phyloP scores from a whole-genome alignment of 2,888 invertebrate genomes.

The Pomacea canaliculata region DNA sequence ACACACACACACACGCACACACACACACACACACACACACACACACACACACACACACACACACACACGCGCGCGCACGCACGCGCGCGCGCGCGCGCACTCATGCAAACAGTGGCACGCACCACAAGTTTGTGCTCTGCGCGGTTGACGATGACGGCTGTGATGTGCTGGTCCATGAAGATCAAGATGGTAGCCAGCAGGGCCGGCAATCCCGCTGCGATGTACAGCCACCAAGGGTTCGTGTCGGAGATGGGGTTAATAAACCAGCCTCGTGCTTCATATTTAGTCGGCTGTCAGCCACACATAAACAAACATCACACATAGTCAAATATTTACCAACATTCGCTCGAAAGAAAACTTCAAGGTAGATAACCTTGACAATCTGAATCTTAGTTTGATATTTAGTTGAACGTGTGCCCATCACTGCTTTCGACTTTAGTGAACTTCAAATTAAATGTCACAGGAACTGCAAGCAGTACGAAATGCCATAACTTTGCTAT shows the following conservation, averaged over 20 bases:
- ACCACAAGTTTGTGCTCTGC: slow-evolving; percentile 88
- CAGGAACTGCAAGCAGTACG: too few relatives aligned
- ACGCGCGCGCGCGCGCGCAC: slow-evolving; percentile 1
- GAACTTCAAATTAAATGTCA: too few relatives aligned
- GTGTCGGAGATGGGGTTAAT: slow-evolving; percentile 55
- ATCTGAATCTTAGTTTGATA: too few relatives aligned
- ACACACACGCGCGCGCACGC: slow-evolving; percentile 1
- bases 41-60: slow-evolving; percentile 5
- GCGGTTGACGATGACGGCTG: slow-evolving; percentile 97
- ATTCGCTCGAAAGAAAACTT: too few relatives aligned
- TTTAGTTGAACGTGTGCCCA: too few relatives aligned
- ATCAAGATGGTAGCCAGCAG: slow-evolving; percentile 94
- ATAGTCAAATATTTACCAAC: too few relatives aligned
- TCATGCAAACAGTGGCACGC: slow-evolving; percentile 14
- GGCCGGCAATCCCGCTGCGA: slow-evolving; percentile 89
- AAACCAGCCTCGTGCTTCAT: slow-evolving; percentile 57
- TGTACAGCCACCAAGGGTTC: slow-evolving; percentile 83
- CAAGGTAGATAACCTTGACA: too few relatives aligned
- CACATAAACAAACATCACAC: too few relatives aligned
- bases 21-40: slow-evolving; percentile 38
- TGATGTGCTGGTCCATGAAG: slow-evolving; percentile 99
- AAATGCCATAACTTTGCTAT: too few relatives aligned
- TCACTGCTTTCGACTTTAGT: too few relatives aligned
- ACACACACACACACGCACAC: slow-evolving; percentile 1
- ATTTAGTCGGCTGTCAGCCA: slow-evolving; percentile 53